Base-by-base conservation (phyloP, 2,113 vertebrate species). In the Tupaia tana region DNA sequence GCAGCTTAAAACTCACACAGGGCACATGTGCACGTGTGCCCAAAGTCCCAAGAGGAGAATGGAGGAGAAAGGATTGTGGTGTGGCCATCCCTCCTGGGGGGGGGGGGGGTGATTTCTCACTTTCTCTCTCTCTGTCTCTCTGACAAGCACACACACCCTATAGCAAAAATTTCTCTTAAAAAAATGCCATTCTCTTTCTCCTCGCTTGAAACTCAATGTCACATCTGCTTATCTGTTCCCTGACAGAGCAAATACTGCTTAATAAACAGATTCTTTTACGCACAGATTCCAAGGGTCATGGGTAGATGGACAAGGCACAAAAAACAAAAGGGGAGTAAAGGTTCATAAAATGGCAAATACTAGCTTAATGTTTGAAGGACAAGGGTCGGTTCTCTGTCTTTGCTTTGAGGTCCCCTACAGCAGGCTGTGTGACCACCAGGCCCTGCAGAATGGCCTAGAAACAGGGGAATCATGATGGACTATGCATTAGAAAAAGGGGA, bases 261-360 rank as follows among this genome's bases (percentile, higher is more conserved):
- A 92, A 94, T 83, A 93, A 89, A 85, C n/a, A 91, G 86, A 90
- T 90, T 80, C 56, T 11, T 94, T 86, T 92, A 24, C 75, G 63
- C 14, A 71, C 31, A 94, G 56, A 95, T 61, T 93, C 77, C 78
- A 89, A 91, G 73, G 77, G 66, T 94, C 73, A 85, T 15, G 54
- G 75, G 14, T 10, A 6, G 34, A 63, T 52, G 70, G 22, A 7
- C 24, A 77, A 22, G 52, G 27, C 83, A 43, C 1, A 84, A 69
- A 87, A 86, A 92, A 66, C 31, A 85, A 89, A 73, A 66, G 19
- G 31, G 24, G 69, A 78, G 19, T 59, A 78, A 74, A 94, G 63
- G 77, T 91, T 79, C 87, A 27, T 31, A 61, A 59, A 61, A 69
- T 54, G 31, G 64, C 34, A 87, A 80, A 86, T 24, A 64, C 25